These are phyloP conservation scores for Hylia prasina DNA, from an alignment of 2,113 vertebrate genomes.

Conservation along the genomic window DNA sequence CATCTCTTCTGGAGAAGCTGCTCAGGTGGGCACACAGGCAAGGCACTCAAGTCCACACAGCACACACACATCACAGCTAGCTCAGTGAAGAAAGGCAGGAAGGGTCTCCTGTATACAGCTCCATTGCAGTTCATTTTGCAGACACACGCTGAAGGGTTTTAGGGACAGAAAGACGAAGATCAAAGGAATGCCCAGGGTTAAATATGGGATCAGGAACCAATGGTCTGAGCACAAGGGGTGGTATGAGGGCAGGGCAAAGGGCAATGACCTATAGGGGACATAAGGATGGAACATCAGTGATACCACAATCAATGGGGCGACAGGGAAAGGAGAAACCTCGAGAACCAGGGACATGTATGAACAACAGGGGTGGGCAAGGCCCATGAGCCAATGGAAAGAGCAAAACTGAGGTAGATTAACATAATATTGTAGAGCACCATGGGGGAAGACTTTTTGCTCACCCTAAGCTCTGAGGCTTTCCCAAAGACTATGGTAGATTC, in stretches of 20 bases:
- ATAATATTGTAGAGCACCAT: background rate
- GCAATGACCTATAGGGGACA: background rate
- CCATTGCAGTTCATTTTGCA: background rate
- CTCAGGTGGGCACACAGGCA: background rate
- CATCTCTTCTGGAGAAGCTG: background rate
- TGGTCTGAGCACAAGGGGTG: background rate
- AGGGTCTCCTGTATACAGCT: background rate
- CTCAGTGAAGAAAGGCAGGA: background rate
- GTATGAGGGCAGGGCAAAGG: background rate
- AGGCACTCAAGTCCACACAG: background rate
- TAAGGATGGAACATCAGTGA: background rate
- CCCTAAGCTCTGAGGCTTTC: background rate
- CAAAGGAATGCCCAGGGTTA: background rate
- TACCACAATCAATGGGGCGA: background rate
- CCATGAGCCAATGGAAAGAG: background rate
- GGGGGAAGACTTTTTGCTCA: background rate
- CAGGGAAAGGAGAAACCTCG: background rate
- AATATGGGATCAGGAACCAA: background rate
- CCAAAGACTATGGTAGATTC: background rate
- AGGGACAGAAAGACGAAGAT: background rate
- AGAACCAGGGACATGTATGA: background rate
- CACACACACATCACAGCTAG: background rate
- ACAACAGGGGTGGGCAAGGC: background rate
- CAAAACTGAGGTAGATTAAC: background rate
- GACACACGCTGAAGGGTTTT: background rate